Conservation (phyloP, 1,140 invertebrate species). For the Maniola jurtina region DNA sequence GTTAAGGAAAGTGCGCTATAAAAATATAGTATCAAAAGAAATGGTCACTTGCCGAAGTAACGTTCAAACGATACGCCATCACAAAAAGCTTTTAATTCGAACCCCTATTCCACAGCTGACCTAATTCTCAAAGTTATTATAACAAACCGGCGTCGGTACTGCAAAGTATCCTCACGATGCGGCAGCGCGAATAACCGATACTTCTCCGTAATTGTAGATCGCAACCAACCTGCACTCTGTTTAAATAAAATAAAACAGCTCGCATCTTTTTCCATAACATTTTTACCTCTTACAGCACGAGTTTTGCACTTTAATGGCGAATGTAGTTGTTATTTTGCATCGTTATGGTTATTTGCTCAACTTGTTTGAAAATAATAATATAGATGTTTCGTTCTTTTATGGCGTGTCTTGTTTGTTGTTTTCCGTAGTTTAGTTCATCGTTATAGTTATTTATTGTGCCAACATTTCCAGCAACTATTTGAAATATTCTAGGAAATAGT, state of each 20-base stretch:
- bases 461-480: too few species aligned
- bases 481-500: too few species aligned
- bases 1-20: too few species aligned
- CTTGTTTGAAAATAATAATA: constrained; percentile 2
- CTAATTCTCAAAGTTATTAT: constrained; percentile 1
- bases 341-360: constrained; percentile 1
- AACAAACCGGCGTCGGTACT: background rate
- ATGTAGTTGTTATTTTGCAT: background rate
- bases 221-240: constrained; percentile 9
- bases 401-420: background rate
- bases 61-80: too few species aligned
- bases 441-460: too few species aligned
- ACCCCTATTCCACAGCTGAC: background rate
- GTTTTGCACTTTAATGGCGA: background rate
- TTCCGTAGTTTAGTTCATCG: background rate
- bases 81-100: background rate
- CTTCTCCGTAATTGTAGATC: background rate
- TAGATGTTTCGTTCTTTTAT: background rate
- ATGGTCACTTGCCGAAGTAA: too few species aligned
- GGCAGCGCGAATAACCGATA: constrained; percentile 1
- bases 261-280: background rate
- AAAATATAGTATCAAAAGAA: too few species aligned
- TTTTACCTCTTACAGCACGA: background rate
- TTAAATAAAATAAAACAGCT: constrained; percentile 29
- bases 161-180: background rate